These are phyloP conservation scores for Oophaga sylvatica DNA, from an alignment of 2,797 vertebrate species.

Conservation along the genomic window DNA sequence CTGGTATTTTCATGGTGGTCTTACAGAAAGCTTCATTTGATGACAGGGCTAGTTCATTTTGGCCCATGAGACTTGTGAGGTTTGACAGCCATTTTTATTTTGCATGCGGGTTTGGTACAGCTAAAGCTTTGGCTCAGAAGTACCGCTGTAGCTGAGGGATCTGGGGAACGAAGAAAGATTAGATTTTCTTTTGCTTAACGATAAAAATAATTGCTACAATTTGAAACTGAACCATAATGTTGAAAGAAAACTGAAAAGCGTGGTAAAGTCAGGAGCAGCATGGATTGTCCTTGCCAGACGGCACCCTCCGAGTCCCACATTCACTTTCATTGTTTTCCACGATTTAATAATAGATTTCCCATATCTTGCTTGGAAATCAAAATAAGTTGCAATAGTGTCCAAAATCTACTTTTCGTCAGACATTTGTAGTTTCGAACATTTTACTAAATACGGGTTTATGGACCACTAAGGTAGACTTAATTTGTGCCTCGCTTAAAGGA, in stretches of 20 bases:
- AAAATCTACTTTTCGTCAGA: neutral
- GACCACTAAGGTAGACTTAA: neutral
- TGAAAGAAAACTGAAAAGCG: slow-evolving; percentile 37
- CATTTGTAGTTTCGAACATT: neutral
- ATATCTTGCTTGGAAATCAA: slow-evolving; percentile 25
- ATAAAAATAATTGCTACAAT: slow-evolving; percentile 23
- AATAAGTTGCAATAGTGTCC: neutral
- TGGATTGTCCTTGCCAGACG: slow-evolving; percentile 14
- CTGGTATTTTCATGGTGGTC: slow-evolving; percentile 46
- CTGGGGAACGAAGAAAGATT: slow-evolving; percentile 32
- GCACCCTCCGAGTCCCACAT: neutral
- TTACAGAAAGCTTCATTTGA: slow-evolving; percentile 26
- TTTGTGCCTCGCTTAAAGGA: neutral
- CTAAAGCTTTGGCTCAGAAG: slow-evolving; percentile 2
- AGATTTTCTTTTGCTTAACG: slow-evolving; percentile 30
- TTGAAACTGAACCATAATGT: slow-evolving; percentile 16
- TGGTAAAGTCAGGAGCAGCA: slow-evolving; percentile 1
- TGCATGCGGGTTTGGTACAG: neutral
- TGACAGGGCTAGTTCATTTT: slow-evolving; percentile 6
- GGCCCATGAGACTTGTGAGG: slow-evolving; percentile 19
- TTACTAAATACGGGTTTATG: neutral
- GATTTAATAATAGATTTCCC: slow-evolving; percentile 24
- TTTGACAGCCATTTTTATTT: slow-evolving; percentile 54
- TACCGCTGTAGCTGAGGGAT: slow-evolving; percentile 8
- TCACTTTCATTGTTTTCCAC: neutral